Evolutionary conservation across 2,113 vertebrate genomes (phyloP).

Genomic region (Ameiurus melas): DNA sequence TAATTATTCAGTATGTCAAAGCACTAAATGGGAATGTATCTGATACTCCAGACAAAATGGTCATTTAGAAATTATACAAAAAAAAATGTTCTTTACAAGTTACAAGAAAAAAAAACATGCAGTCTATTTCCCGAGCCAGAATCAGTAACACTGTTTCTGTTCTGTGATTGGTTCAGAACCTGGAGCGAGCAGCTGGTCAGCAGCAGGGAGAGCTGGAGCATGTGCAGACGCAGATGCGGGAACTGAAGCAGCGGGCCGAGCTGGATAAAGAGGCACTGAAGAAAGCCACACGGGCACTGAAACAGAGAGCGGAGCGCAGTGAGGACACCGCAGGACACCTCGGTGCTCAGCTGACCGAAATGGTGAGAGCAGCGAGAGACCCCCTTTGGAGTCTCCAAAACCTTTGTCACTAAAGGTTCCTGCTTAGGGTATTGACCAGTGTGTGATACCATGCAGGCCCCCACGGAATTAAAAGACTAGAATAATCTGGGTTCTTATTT

Average conservation of each 20-base stretch:
- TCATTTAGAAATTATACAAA: background rate
- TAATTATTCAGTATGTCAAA: background rate
- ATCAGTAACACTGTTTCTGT: conserved; percentile 4
- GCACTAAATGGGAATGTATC: background rate
- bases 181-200: conserved; percentile 76
- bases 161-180: conserved; percentile 70
- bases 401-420: background rate
- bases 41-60: background rate
- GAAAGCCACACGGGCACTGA: conserved; percentile 80
- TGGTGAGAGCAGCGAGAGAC: conserved; percentile 68
- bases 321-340: conserved; percentile 78
- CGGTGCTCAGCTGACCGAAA: conserved; percentile 77
- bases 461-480: background rate
- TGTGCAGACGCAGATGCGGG: conserved; percentile 74
- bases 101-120: background rate
- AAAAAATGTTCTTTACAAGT: background rate
- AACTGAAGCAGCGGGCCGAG: conserved; percentile 71
- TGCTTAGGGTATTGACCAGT: background rate
- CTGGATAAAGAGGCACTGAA: conserved; percentile 84
- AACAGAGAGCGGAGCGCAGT: conserved; percentile 80
- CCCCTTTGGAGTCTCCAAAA: background rate
- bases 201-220: conserved; percentile 77
- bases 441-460: background rate
- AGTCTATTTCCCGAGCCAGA: background rate
- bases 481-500: background rate